phyloP scores from a whole-genome alignment of 2,888 invertebrate genomes.

The Lobophora halterata region DNA sequence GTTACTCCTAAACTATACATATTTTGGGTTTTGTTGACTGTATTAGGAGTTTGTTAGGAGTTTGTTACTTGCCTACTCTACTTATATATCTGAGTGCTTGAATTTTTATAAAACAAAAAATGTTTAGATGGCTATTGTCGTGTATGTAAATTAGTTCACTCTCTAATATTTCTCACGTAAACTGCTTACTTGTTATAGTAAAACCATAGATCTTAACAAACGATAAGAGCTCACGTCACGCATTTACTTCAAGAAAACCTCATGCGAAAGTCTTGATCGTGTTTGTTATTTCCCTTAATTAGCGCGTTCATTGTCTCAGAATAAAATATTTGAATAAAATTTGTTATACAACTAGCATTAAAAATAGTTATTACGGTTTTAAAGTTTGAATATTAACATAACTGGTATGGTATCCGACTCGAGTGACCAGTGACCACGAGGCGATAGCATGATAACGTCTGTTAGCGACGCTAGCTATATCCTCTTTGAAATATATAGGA shows the following conservation, averaged over 20 bases:
- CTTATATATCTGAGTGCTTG: too few species aligned
- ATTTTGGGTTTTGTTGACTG: too few species aligned
- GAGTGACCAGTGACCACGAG: conserved; percentile 20
- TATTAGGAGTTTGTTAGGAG: too few species aligned
- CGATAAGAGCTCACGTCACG: conserved; percentile 18
- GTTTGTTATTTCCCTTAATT: conserved; percentile 52
- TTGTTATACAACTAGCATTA: conserved; percentile 47
- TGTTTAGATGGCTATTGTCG: too few species aligned
- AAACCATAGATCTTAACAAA: conserved; percentile 6
- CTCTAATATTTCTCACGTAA: not conserved
- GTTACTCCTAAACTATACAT: too few species aligned
- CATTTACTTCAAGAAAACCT: conserved; percentile 46
- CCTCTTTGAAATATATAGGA: too few species aligned
- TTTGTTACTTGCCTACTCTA: too few species aligned
- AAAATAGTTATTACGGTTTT: conserved; percentile 13
- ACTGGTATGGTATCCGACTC: too few species aligned
- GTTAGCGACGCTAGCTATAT: too few species aligned
- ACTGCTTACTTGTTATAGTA: conserved; percentile 4
- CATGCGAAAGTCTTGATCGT: conserved; percentile 48
- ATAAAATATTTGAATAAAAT: conserved; percentile 56
- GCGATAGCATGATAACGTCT: conserved; percentile 31
- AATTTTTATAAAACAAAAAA: too few species aligned
- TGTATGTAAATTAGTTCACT: not conserved
- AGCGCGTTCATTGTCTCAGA: conserved; percentile 52
- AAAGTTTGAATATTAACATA: conserved; percentile 32